phyloP scores from a whole-genome alignment of 2,888 invertebrate species.

The Drosophila silvestris region DNA sequence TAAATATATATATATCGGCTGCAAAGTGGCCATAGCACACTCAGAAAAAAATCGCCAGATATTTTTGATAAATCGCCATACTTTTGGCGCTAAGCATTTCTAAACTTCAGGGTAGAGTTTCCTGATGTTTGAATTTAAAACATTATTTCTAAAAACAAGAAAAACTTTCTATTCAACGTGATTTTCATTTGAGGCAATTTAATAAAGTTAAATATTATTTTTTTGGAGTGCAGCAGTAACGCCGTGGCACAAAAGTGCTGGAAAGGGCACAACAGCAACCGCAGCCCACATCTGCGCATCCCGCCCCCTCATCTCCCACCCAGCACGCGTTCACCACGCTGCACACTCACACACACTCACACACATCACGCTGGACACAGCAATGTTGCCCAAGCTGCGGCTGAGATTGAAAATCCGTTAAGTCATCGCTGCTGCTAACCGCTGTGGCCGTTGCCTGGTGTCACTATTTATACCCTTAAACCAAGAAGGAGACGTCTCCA shows the following conservation, averaged over 20 bases:
- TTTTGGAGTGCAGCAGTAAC: conserved; percentile 6
- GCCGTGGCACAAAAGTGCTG: neutral
- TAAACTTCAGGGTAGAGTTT: neutral
- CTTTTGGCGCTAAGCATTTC: neutral
- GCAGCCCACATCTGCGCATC: conserved; percentile 34
- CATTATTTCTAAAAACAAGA: neutral
- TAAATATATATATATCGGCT: conserved; percentile 80
- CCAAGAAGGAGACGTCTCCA: neutral
- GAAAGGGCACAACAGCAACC: conserved; percentile 11
- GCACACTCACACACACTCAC: neutral
- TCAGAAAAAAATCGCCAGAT: neutral
- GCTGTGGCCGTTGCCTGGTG: conserved; percentile 65
- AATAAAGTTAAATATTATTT: neutral
- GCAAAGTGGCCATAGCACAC: conserved; percentile 70
- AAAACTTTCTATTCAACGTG: neutral
- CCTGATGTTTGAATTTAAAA: neutral
- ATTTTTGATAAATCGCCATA: neutral
- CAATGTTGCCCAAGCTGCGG: conserved; percentile 33
- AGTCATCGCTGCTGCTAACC: conserved; percentile 80
- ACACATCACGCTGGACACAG: conserved; percentile 4
- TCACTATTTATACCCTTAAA: conserved; percentile 6
- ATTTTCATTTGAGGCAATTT: neutral
- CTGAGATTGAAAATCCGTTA: conserved; percentile 81
- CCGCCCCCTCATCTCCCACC: neutral
- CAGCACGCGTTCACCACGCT: neutral